Conservation (phyloP, 2,888 invertebrate species). For the Lysandra coridon region DNA sequence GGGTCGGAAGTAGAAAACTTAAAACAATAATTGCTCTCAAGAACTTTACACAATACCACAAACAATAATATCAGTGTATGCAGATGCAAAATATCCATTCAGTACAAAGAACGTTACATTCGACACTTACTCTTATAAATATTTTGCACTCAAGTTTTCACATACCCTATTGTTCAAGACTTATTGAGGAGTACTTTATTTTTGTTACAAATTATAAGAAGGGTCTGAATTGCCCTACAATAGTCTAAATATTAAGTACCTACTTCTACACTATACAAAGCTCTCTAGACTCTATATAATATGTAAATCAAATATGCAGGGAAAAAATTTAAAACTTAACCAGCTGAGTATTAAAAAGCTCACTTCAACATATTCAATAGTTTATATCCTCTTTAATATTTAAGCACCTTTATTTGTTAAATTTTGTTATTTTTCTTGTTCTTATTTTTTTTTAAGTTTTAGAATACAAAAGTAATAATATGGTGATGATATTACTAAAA, state of each 20-base stretch:
- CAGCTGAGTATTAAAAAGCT: no score
- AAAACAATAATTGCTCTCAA: constrained; percentile 38
- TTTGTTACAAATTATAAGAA: not conserved
- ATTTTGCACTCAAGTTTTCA: not conserved
- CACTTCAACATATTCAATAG: no score
- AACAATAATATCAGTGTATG: constrained; percentile 2
- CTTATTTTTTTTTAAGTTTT: not conserved
- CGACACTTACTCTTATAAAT: not conserved
- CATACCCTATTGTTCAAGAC: not conserved
- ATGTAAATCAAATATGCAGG: not conserved
- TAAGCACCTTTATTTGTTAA: no score
- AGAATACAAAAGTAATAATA: not conserved
- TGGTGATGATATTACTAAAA: not conserved
- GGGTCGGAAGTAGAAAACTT: constrained; percentile 35
- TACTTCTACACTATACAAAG: not conserved
- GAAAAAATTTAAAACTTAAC: not conserved
- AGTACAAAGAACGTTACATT: not conserved
- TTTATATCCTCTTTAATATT: no score
- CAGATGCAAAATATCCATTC: not conserved
- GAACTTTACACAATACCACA: constrained; percentile 29
- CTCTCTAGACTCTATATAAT: not conserved
- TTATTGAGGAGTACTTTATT: not conserved
- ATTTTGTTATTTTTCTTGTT: not conserved
- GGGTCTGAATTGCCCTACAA: not conserved
- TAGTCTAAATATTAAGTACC: not conserved